phyloP scores from a whole-genome alignment of 2,888 invertebrate species.

The Hylaea fasciaria region DNA sequence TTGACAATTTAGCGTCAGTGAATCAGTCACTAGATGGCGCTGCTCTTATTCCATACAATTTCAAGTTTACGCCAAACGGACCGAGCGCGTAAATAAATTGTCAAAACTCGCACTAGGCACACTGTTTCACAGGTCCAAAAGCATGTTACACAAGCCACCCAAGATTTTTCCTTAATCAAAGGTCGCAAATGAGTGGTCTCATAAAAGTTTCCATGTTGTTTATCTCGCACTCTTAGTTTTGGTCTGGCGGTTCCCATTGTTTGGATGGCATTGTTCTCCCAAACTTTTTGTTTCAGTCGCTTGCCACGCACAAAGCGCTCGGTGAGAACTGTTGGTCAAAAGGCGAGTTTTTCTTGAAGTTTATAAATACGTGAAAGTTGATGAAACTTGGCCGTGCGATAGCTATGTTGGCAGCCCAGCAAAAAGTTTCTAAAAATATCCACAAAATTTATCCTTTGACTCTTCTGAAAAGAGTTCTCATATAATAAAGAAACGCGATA shows the following conservation, averaged over 20 bases:
- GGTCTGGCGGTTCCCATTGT: conserved; percentile 34
- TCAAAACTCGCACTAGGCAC: no score
- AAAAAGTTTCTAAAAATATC: no score
- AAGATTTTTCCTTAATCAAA: conserved; percentile 10
- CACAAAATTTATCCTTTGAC: no score
- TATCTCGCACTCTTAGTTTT: conserved; percentile 28
- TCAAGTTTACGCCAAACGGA: no score
- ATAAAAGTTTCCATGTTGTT: conserved; percentile 19
- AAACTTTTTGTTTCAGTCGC: conserved; percentile 37
- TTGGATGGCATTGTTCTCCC: conserved; percentile 35
- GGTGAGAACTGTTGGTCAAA: conserved; percentile 18
- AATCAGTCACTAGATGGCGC: no score
- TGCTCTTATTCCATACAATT: no score
- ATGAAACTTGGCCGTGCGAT: conserved; percentile 5
- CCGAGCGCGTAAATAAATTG: no score
- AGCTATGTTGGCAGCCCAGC: no score
- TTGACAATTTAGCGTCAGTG: no score
- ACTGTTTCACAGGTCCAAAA: background rate
- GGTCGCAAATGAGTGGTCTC: conserved; percentile 21
- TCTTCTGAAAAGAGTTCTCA: no score
- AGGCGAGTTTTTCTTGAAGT: conserved; percentile 24
- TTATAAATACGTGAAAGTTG: conserved; percentile 10
- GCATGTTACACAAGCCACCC: background rate
- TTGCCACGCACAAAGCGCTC: conserved; percentile 26
- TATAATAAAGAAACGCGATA: no score